Evolutionary conservation across 2,797 vertebrate species (phyloP).

Genomic region (Gymnothorax reevesii): DNA sequence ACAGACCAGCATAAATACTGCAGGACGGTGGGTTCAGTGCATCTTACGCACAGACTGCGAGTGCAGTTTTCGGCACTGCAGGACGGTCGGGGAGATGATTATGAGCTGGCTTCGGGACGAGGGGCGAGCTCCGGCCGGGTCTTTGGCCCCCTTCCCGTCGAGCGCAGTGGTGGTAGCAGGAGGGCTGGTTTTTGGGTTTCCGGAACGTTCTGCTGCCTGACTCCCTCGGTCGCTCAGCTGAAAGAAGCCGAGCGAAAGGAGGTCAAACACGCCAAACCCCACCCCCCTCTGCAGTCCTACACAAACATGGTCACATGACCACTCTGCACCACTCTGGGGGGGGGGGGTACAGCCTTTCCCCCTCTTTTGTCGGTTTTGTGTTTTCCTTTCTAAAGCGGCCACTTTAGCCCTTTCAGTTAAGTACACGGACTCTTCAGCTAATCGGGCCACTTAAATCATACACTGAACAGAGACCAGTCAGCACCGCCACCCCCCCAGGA

Average conservation of each 20-base stretch:
- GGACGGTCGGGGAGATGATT: too few species aligned
- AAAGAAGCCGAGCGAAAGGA: slow-evolving; percentile 59
- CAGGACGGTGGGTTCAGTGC: too few species aligned
- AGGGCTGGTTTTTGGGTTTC: not conserved
- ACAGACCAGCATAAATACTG: not conserved
- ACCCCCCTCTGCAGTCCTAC: slow-evolving; percentile 46
- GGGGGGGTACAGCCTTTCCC: not conserved
- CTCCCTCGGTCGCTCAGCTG: slow-evolving; percentile 39
- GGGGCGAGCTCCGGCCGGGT: too few species aligned
- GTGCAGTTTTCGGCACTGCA: not conserved
- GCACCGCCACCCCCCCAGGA: not conserved
- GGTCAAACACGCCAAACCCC: slow-evolving; percentile 56
- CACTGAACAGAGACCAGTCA: not conserved
- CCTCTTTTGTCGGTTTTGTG: not conserved
- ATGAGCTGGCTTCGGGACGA: too few species aligned
- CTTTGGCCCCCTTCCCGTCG: too few species aligned
- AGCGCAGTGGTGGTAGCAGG: too few species aligned
- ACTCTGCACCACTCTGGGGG: not conserved
- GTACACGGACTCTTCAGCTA: not conserved
- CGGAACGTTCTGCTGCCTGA: slow-evolving; percentile 23
- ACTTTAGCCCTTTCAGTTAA: not conserved
- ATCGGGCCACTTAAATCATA: not conserved
- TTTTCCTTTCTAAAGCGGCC: not conserved
- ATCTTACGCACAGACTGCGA: not conserved
- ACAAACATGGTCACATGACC: slow-evolving; percentile 20